phyloP scores from a whole-genome alignment of 2,113 vertebrate species.

The Hippocampus mohnikei region DNA sequence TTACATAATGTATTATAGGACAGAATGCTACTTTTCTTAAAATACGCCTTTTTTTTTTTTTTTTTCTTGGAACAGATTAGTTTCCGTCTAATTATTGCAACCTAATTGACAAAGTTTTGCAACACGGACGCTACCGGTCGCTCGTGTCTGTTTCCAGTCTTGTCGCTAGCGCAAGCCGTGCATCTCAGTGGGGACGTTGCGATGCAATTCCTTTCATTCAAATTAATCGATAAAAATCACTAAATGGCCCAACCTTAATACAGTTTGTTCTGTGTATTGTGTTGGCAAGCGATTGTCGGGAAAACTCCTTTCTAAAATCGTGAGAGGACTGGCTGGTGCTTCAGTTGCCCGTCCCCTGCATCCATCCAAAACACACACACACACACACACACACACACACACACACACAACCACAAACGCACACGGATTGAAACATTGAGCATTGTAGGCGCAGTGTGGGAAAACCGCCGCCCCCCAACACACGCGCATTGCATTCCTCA shows the following conservation, averaged over 20 bases:
- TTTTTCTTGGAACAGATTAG: too few species aligned
- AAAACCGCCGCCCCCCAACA: neutral
- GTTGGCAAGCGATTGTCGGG: neutral
- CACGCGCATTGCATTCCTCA: neutral
- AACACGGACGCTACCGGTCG: too few species aligned
- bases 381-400: too few species aligned
- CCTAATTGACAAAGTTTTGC: too few species aligned
- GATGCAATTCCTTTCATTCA: neutral
- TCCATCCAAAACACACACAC: neutral
- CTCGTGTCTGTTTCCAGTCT: neutral
- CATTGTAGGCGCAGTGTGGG: conserved; percentile 9
- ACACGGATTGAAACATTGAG: conserved; percentile 3
- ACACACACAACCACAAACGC: too few species aligned
- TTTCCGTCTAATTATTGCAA: too few species aligned
- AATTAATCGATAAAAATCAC: neutral
- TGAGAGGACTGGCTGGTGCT: neutral
- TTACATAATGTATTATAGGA: too few species aligned
- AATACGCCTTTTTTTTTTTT: too few species aligned
- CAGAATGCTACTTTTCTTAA: too few species aligned
- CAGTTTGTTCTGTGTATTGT: neutral
- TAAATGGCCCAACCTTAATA: neutral
- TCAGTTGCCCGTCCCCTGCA: neutral
- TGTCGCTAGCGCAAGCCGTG: neutral
- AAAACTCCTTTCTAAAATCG: neutral
- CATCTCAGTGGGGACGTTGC: neutral